Evolutionary conservation across 2,797 vertebrate genomes (phyloP).

Genomic region (Periparus ater): DNA sequence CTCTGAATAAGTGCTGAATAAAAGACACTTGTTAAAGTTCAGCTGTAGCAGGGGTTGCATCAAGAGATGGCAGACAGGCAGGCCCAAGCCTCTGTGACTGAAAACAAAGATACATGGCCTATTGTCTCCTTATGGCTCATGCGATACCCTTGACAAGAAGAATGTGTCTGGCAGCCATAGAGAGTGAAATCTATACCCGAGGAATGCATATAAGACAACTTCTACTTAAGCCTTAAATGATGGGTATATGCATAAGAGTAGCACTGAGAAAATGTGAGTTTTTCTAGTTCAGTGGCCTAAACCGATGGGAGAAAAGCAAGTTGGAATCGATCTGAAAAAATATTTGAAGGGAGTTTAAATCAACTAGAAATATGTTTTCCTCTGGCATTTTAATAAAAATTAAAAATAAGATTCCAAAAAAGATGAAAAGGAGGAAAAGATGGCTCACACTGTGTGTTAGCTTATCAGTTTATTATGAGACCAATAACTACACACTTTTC

Average conservation of each 20-base stretch:
- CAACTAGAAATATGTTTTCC: not conserved
- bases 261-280: slow-evolving; percentile 4
- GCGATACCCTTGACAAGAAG: slow-evolving; percentile 43
- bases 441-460: not conserved
- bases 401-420: not conserved
- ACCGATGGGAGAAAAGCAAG: not conserved
- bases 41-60: not conserved
- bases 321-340: not conserved
- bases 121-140: slow-evolving; percentile 34
- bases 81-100: not conserved
- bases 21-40: slow-evolving; percentile 34
- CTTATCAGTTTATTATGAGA: not conserved
- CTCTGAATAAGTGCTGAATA: slow-evolving; percentile 8
- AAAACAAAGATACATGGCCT: slow-evolving; percentile 5
- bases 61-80: not conserved
- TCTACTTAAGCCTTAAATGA: slow-evolving; percentile 48
- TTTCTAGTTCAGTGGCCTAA: not conserved
- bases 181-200: slow-evolving; percentile 27
- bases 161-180: slow-evolving; percentile 40
- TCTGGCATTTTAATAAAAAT: not conserved
- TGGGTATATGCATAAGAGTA: not conserved
- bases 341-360: not conserved
- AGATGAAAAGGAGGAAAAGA: not conserved
- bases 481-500: not conserved
- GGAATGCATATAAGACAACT: slow-evolving; percentile 55